phyloP scores from a whole-genome alignment of 2,888 invertebrate species.

The Bombyx huttoni region DNA sequence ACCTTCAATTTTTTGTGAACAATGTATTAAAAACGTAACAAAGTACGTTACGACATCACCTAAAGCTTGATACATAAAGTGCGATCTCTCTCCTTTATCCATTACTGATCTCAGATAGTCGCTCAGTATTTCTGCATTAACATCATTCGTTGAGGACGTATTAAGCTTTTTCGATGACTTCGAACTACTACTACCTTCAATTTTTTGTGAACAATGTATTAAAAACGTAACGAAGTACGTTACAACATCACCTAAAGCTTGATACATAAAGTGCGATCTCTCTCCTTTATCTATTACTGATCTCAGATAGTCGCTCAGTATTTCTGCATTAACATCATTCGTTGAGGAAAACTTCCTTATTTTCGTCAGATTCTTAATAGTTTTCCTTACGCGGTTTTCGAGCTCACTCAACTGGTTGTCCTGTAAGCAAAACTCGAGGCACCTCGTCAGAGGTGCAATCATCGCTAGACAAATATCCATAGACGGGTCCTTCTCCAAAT shows the following conservation, averaged over 20 bases:
- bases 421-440: slow-evolving; percentile 78
- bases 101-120: slow-evolving; percentile 72
- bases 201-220: slow-evolving; percentile 73
- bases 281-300: slow-evolving; percentile 76
- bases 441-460: slow-evolving; percentile 77
- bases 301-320: slow-evolving; percentile 69
- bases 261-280: slow-evolving; percentile 74
- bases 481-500: slow-evolving; percentile 78
- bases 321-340: slow-evolving; percentile 66
- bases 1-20: slow-evolving; percentile 67
- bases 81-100: slow-evolving; percentile 75
- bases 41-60: slow-evolving; percentile 76
- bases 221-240: slow-evolving; percentile 76
- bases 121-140: slow-evolving; percentile 65
- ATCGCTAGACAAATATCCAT: slow-evolving; percentile 79
- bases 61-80: slow-evolving; percentile 76
- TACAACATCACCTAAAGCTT: slow-evolving; percentile 77
- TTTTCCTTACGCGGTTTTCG: slow-evolving; percentile 73
- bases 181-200: no score
- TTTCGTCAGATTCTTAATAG: slow-evolving; percentile 73
- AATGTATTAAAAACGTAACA: slow-evolving; percentile 75
- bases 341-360: slow-evolving; percentile 74
- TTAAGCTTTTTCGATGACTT: no score
- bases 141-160: slow-evolving; percentile 64
- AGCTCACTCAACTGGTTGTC: slow-evolving; percentile 79